Evolutionary conservation across 2,888 invertebrate genomes (phyloP).

Genomic region (Drepana falcataria): DNA sequence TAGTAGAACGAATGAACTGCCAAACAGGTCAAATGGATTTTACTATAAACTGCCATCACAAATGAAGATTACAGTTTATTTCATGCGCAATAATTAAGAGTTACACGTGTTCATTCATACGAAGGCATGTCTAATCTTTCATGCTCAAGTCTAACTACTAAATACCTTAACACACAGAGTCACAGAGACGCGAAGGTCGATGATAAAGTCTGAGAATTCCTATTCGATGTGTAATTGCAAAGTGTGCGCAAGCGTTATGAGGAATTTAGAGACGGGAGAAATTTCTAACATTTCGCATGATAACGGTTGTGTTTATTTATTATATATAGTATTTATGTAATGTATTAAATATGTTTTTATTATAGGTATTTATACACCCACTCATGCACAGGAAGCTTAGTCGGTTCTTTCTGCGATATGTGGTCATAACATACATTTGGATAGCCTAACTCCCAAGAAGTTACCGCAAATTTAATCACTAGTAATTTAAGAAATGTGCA

Average conservation of each 20-base stretch:
- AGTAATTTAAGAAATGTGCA: too few species aligned
- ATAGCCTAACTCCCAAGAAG: too few species aligned
- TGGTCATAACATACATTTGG: too few species aligned
- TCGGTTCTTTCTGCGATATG: too few species aligned
- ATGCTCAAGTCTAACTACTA: not conserved
- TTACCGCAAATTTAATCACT: too few species aligned
- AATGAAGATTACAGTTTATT: not conserved
- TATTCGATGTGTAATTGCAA: not conserved
- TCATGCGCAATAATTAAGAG: not conserved
- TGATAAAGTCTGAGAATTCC: not conserved
- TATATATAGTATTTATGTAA: too few species aligned
- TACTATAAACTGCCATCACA: not conserved
- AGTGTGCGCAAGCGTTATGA: not conserved
- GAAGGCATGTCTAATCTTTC: not conserved
- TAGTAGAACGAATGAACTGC: not conserved
- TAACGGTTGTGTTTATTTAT: not conserved
- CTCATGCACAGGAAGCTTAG: too few species aligned
- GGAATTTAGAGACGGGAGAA: not conserved
- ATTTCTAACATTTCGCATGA: not conserved
- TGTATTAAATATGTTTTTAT: too few species aligned
- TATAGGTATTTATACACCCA: too few species aligned
- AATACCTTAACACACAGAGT: not conserved
- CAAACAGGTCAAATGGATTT: not conserved
- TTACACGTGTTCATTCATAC: not conserved
- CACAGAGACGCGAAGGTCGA: not conserved